Conservation (phyloP, 2,113 vertebrate species). For the Acrocephalus arundinaceus region DNA sequence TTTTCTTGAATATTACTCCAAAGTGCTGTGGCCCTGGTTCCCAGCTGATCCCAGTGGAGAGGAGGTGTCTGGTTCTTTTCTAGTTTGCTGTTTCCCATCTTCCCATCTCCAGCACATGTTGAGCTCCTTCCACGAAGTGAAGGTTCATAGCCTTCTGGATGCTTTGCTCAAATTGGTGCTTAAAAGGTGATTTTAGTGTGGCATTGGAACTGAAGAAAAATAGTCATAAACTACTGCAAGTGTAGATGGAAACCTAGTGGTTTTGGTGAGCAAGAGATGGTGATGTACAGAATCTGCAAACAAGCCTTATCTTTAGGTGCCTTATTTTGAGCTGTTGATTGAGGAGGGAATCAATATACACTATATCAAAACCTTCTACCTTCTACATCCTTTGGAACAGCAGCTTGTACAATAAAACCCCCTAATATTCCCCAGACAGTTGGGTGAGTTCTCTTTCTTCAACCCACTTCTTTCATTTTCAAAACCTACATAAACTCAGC, state of each 20-base stretch:
- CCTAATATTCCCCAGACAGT: neutral
- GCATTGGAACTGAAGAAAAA: neutral
- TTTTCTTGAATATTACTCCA: neutral
- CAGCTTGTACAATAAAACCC: rapidly evolving
- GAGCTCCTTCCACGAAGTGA: neutral
- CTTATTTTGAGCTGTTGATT: neutral
- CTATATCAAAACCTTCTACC: neutral
- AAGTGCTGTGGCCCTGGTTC: neutral
- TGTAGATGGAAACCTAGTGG: neutral
- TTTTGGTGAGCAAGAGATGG: neutral
- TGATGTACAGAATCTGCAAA: neutral
- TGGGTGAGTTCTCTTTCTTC: neutral
- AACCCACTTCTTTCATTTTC: neutral
- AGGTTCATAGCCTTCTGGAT: neutral
- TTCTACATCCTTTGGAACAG: neutral
- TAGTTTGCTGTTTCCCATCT: neutral
- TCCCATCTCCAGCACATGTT: neutral
- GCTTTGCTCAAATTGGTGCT: neutral
- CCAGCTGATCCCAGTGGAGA: neutral
- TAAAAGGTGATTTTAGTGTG: neutral
- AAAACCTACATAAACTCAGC: neutral
- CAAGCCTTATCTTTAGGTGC: neutral
- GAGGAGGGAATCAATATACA: neutral
- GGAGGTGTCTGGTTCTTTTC: neutral
- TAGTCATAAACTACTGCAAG: neutral